A percentile compares a stretch with the other conserved stretches of the same genome.
phyloP scores from a whole-genome alignment of 2,113 vertebrate genomes.

The Hippocampus guttulatus region DNA sequence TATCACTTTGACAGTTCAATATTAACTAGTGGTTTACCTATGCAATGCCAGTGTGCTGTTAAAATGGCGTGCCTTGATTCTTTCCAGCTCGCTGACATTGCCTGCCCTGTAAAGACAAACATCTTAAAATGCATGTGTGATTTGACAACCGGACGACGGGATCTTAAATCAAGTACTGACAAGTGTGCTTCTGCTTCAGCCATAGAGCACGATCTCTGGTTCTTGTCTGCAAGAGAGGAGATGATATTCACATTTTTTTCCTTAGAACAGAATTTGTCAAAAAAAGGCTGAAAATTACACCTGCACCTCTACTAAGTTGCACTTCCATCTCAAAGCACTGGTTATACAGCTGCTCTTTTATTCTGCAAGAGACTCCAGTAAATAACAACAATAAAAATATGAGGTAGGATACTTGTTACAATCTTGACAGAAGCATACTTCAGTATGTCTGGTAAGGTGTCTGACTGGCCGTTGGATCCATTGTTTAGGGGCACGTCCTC shows the following conservation, averaged over 20 bases:
- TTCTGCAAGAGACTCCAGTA: slow-evolving; percentile 46
- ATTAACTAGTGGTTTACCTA: slow-evolving; percentile 21
- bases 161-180: slow-evolving; percentile 52
- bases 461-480: slow-evolving; percentile 25
- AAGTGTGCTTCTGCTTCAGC: slow-evolving; percentile 59
- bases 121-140: neutral
- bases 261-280: neutral
- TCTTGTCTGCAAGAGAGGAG: slow-evolving; percentile 45
- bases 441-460: slow-evolving; percentile 53
- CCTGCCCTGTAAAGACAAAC: slow-evolving; percentile 51
- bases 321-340: slow-evolving; percentile 75
- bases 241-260: slow-evolving; percentile 4
- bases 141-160: neutral
- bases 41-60: slow-evolving; percentile 70
- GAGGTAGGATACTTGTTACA: neutral
- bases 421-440: slow-evolving; percentile 48
- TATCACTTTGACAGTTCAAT: neutral
- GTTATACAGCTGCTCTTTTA: slow-evolving; percentile 72
- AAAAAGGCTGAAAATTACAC: neutral
- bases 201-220: slow-evolving; percentile 47
- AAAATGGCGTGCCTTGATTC: slow-evolving; percentile 57
- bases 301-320: slow-evolving; percentile 63
- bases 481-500: slow-evolving; percentile 33
- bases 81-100: slow-evolving; percentile 63
- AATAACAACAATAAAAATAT: neutral